These are phyloP conservation scores for Drosophila nr. fundita DNA, from an alignment of 2,888 invertebrate species.

Conservation along the genomic window DNA sequence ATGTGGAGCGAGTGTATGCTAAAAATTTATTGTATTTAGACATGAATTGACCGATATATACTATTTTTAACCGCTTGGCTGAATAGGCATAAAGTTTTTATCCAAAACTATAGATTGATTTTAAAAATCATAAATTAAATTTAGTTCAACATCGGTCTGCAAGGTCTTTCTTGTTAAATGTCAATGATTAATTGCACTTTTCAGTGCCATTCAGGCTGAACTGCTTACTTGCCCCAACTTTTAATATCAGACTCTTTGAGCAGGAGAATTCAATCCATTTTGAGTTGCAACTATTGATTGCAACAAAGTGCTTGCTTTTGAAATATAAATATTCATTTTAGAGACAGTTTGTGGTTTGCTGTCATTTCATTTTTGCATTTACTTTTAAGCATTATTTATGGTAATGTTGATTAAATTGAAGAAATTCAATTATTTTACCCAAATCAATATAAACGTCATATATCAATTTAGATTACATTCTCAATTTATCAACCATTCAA, in stretches of 20 bases:
- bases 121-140: background rate
- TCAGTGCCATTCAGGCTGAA: background rate
- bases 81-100: background rate
- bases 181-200: background rate
- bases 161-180: background rate
- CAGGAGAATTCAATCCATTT: background rate
- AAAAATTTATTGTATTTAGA: background rate
- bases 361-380: background rate
- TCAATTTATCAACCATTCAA: conserved; percentile 3
- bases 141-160: background rate
- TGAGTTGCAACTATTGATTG: background rate
- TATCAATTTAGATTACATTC: background rate
- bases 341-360: background rate
- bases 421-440: conserved; percentile 2
- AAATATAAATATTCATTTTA: background rate
- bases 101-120: background rate
- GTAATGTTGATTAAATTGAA: background rate
- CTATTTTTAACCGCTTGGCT: background rate
- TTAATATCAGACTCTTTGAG: background rate
- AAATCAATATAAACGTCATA: background rate
- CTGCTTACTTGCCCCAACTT: background rate
- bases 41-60: background rate
- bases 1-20: background rate
- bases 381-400: background rate
- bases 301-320: background rate